Base-by-base conservation (phyloP, 1,140 invertebrate genomes). In the Hormaphis cornu region DNA sequence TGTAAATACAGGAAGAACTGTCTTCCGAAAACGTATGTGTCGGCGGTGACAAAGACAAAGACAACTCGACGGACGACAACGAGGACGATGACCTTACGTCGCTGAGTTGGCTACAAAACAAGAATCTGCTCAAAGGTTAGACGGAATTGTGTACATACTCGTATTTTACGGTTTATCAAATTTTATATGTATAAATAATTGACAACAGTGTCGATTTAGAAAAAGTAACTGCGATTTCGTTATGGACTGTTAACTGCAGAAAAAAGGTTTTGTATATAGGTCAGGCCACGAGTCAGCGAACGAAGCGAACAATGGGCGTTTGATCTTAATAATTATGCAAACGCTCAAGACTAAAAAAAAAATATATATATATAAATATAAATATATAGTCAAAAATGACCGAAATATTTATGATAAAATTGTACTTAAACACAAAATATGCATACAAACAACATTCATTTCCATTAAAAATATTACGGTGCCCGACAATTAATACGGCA, bases 101-200 rank as follows among this genome's bases (percentile, higher is more conserved):
- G 70, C 80, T 97, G 1, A 85, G 89, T 54, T 97, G 93, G 93
- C 79, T 97, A 10, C 92, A 94, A 76, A 90, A 95, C 77, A 88
- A 85, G 74, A 93, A 97, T 81, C 79, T 95, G 72, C 82, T 95
- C 10, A 93, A 93, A 82, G 87, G 87, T 82, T 76, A 79, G 66
- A 46, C 40, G 18, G 12, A 22, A 52, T 35, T 35, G n/a, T 16
- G 9, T 37, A 54, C 18, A 6, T 53, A 53, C 16, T 30, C 30
- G 7, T 44, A 33, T 22, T 69, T 30, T 40, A 33, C 48, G 7
- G 7, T 10, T 59, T 18, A 33, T 48, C 18, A 30, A 33, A 14
- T 66, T 20, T 48, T 22, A 20, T 52, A 26, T 44, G 35, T 28
- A 18, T 53, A n/a, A n/a, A 53, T 53, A 37, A 58, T 58, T 37